These are phyloP conservation scores for Neosilurus hyrtlii DNA, from an alignment of 2,797 vertebrate genomes.

Conservation along the genomic window DNA sequence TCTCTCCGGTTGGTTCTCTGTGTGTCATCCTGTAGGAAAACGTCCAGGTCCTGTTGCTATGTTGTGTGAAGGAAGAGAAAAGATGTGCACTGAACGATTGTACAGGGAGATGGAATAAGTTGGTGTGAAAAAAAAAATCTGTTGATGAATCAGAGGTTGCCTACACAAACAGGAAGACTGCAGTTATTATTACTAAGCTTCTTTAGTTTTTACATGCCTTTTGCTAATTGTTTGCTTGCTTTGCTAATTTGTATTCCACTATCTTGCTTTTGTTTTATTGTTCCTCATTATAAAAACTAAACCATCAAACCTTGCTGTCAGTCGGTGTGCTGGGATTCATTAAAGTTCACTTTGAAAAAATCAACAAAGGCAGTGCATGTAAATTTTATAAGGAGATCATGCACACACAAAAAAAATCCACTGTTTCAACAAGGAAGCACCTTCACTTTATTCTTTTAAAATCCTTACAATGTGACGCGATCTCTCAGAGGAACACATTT, in stretches of 20 bases:
- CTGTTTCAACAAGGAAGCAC: neutral
- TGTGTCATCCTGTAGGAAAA: conserved; percentile 50
- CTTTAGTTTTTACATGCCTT: neutral
- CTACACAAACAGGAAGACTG: conserved; percentile 55
- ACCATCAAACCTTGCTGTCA: neutral
- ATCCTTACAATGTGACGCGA: neutral
- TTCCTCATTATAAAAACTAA: neutral
- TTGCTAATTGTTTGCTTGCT: neutral
- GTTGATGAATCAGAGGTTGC: conserved; percentile 56
- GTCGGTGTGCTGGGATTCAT: too few relatives aligned
- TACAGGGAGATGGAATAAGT: conserved; percentile 44
- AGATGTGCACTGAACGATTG: conserved; percentile 51
- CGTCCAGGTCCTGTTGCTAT: conserved; percentile 38
- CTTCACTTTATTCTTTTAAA: neutral
- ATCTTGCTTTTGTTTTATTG: too few relatives aligned
- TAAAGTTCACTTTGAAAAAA: neutral
- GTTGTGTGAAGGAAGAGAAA: conserved; percentile 44
- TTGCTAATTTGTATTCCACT: neutral
- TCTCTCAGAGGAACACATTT: neutral
- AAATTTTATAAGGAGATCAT: neutral
- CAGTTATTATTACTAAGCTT: conserved; percentile 11
- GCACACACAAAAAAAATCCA: neutral
- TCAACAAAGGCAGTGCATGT: neutral
- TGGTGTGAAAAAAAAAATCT: conserved; percentile 43
- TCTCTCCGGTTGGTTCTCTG: conserved; percentile 35